These are phyloP conservation scores for Anneissia japonica DNA, from an alignment of 35 echinoderm and acorn worm genomes.

Conservation along the genomic window DNA sequence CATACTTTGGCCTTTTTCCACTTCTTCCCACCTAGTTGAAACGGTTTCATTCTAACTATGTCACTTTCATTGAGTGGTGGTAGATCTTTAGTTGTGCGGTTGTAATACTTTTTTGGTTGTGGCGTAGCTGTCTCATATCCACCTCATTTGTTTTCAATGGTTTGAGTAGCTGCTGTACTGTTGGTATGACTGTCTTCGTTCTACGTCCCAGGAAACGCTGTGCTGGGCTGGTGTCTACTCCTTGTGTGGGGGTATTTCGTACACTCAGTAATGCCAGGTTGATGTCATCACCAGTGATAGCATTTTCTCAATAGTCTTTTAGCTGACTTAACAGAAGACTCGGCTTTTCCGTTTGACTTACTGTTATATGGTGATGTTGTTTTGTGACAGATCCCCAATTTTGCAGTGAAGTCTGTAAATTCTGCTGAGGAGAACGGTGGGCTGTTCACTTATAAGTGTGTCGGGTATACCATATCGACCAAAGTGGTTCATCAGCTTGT, in stretches of 20 bases:
- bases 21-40: too few species aligned
- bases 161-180: neutral
- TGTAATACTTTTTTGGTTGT: too few species aligned
- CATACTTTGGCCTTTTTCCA: too few species aligned
- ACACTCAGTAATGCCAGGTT: neutral
- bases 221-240: slow-evolving; percentile 14
- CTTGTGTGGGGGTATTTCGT: slow-evolving; percentile 26
- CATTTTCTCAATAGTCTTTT: slow-evolving; percentile 25
- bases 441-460: slow-evolving; percentile 10
- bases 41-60: neutral
- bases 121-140: too few species aligned
- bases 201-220: slow-evolving; percentile 4
- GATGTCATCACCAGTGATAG: neutral
- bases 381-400: slow-evolving; percentile 1
- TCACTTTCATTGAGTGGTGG: slow-evolving; percentile 16
- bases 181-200: slow-evolving; percentile 22
- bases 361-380: slow-evolving; percentile 29
- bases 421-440: slow-evolving; percentile 7
- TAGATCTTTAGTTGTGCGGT: slow-evolving; percentile 25
- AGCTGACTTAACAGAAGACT: slow-evolving; percentile 10
- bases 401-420: slow-evolving; percentile 8
- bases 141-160: too few species aligned
- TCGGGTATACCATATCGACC: neutral
- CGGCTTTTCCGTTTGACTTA: slow-evolving; percentile 19
- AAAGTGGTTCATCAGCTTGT: too few species aligned